phyloP scores from a whole-genome alignment of 1,140 invertebrate genomes.

The Anastatus disparis region DNA sequence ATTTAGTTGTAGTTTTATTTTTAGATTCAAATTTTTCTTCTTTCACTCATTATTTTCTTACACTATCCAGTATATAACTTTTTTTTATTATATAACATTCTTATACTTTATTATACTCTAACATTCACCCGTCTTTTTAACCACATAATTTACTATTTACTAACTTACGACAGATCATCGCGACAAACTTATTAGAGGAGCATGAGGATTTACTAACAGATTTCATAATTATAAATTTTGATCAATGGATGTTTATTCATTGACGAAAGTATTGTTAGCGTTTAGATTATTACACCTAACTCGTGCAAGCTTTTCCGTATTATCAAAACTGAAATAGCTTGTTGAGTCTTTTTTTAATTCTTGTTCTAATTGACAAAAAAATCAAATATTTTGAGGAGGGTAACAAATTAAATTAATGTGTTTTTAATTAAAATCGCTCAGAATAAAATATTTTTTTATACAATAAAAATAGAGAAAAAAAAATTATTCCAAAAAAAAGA shows the following conservation, averaged over 20 bases:
- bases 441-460: too few relatives aligned
- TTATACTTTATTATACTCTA: conserved; percentile 1
- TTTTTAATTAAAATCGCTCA: conserved; percentile 27
- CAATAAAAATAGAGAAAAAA: too few relatives aligned
- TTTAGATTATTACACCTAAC: background rate
- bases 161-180: background rate
- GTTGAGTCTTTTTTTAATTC: background rate
- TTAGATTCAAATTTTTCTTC: conserved; percentile 27
- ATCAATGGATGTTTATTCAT: background rate
- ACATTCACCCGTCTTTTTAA: background rate
- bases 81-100: background rate
- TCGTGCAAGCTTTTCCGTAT: background rate
- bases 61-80: conserved; percentile 22
- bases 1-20: conserved; percentile 22
- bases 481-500: conserved; percentile 15
- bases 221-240: background rate
- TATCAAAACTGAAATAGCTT: background rate
- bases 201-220: conserved; percentile 9
- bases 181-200: background rate
- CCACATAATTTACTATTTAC: background rate
- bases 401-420: conserved; percentile 11
- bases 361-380: background rate
- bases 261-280: conserved; percentile 4
- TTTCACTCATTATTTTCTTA: conserved; percentile 18
- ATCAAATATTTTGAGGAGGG: conserved; percentile 18